A percentile compares a stretch with the other conserved stretches of the same genome.
These are phyloP conservation scores for Drosophila prolongata DNA, from an alignment of 2,888 invertebrate genomes.

Conservation along the genomic window DNA sequence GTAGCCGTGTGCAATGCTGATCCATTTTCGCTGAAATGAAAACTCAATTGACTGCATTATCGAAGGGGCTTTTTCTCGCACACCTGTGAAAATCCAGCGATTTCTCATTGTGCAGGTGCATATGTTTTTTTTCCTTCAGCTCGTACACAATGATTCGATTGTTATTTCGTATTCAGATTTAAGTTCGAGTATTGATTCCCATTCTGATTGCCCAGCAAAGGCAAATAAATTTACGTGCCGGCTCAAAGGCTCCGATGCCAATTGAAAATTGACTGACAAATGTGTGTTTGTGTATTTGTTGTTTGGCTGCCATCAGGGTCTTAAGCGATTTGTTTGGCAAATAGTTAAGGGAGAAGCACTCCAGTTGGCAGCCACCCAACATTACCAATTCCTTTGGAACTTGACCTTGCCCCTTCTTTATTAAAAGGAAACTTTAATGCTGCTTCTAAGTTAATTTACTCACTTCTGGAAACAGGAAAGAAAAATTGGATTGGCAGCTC, in stretches of 20 bases:
- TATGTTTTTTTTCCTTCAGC: conserved; percentile 10
- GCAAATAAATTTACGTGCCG: conserved; percentile 73
- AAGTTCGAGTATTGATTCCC: conserved; percentile 42
- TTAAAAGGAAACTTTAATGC: background rate
- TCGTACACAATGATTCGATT: conserved; percentile 34
- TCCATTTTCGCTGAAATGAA: conserved; percentile 32
- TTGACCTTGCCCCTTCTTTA: conserved; percentile 30
- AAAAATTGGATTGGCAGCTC: conserved; percentile 11
- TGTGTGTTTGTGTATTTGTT: conserved; percentile 47
- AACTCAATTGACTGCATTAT: conserved; percentile 75
- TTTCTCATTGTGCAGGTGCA: conserved; percentile 46
- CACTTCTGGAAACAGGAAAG: background rate
- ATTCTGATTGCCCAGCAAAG: conserved; percentile 42
- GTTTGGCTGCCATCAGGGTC: conserved; percentile 31
- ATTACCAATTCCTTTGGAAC: conserved; percentile 16
- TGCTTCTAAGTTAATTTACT: conserved; percentile 3
- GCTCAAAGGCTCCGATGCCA: conserved; percentile 71
- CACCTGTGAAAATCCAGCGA: conserved; percentile 37
- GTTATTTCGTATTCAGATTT: conserved; percentile 51
- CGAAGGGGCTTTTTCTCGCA: conserved; percentile 14
- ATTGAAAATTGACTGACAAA: conserved; percentile 77
- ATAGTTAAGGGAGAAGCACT: conserved; percentile 5
- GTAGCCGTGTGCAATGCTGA: conserved; percentile 16
- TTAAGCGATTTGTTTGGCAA: conserved; percentile 40
- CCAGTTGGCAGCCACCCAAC: conserved; percentile 7